Base-by-base conservation (phyloP, 2,888 invertebrate species). In the Drosophila prolongata region DNA sequence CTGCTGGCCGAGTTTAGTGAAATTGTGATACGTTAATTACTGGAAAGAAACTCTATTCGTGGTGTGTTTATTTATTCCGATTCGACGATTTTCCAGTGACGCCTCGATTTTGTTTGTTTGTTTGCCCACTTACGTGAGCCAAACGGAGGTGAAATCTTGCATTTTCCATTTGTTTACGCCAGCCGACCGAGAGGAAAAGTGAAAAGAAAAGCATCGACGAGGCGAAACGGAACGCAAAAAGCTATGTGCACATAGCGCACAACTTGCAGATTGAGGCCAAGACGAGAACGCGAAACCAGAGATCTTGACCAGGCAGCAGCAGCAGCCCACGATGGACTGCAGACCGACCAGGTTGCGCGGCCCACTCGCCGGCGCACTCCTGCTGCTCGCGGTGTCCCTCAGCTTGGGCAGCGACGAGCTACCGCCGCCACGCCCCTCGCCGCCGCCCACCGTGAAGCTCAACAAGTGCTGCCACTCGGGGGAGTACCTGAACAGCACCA, bases 391-490 rank as follows among this genome's bases (percentile, higher is more conserved):
- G 2, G 46, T n/a, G 27, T n/a, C 46, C 27, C 1, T 4, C 27
- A 9, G 9, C 8, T 27, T 9, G 46, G 30, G 34, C 47, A 11
- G 11, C 16, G 47, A 34, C 11, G 11, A 11, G 9, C 9, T 34
- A 5, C 14, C 14, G 3, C n/a, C 9, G 2, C 16, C 30, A 16
- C 34, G 34, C 2, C 16, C 34, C 6, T 30, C 89, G 10, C 91
- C 91, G 49, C 88, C 90, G 24, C 81, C 79, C 43, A 47, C 47
- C 11, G 91, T 93, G 46, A 89, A 80, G 44, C 91, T 94, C 50
- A 92, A 94, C 77, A 93, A 94, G 89, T 95, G 94, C 90, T 95
- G 94, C 85, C 93, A 91, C 30, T 90, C 92, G 69, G 93, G 93
- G 52, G 94, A 94, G 87, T 92, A 92, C 75, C 90, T 94, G 72